These are phyloP conservation scores for Brachymystax lenok DNA, from an alignment of 2,797 vertebrate species.

Conservation along the genomic window DNA sequence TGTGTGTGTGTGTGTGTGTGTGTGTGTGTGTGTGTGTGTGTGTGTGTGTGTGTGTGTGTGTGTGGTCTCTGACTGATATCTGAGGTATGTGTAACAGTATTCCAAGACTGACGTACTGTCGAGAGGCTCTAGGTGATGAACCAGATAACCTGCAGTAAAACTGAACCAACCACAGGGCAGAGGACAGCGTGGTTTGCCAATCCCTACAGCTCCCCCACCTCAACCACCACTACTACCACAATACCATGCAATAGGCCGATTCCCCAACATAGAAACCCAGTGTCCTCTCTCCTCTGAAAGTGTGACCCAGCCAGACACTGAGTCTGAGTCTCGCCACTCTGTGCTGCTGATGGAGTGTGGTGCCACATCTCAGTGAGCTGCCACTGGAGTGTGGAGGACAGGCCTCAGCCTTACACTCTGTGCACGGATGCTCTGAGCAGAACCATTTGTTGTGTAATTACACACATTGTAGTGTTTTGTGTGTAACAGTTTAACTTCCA, in stretches of 20 bases:
- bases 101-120: not conserved
- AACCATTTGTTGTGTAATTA: too few relatives aligned
- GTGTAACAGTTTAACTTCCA: too few relatives aligned
- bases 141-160: constrained; percentile 32
- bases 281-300: not conserved
- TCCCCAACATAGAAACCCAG: not conserved
- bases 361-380: not conserved
- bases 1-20: constrained; percentile 1
- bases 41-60: not conserved
- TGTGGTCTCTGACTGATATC: not conserved
- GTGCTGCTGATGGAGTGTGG: not conserved
- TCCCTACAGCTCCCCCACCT: too few relatives aligned
- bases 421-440: constrained; percentile 14
- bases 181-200: not conserved
- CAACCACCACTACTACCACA: not conserved
- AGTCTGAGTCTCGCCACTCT: not conserved
- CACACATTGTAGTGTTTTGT: too few relatives aligned
- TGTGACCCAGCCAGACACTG: not conserved
- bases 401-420: not conserved
- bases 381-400: constrained; percentile 5
- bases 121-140: constrained; percentile 13
- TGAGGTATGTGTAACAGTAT: constrained; percentile 3
- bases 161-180: not conserved
- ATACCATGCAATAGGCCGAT: not conserved
- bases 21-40: not conserved